Base-by-base conservation (phyloP, 1,140 invertebrate genomes). In the Brachystomella parvula region DNA sequence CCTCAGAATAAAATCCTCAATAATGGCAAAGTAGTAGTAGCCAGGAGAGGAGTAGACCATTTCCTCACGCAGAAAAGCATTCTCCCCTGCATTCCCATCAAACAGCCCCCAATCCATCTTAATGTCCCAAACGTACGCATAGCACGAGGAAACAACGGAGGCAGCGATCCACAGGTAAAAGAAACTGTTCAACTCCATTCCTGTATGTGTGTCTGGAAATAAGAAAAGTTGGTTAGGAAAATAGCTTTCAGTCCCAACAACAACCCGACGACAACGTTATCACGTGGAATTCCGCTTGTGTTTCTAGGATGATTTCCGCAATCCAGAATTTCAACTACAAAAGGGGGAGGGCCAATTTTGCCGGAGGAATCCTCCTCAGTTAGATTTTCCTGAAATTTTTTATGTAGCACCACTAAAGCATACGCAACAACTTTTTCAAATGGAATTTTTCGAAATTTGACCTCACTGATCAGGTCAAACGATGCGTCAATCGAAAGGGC, bases 61-160 rank as follows among this genome's bases (percentile, higher is more conserved):
- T 76, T 86, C 83, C 70, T 86, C 83, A 39, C 85, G 70, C 0
- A 87, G 77, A 66, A 85, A 81, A 2, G 31, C 33, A 61, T 61
- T 72, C 26, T 65, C 65, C 56, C 58, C 85, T 12, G 89, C 86
- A 63, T 86, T 86, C 64, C 84, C 86, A 76, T 94, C 92, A 67
- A 96, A 87, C 17, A 98, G 80, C 15, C 96, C 94, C 95, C 95
- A 98, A 83, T 98, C 95, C 90, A 98, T 94, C 78, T 92, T 93
- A 3, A 97, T 86, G 76, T 98, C 95, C 95, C 95, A 98, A 0
- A 87, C 87, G 73, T 91, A 92, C 0, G 90, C 87, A 76, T 94
- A 96, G 57, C 86, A 82, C 0, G 91, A 91, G 62, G 86, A 90
- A 0, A 91, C 76, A 17, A 93, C 77, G 31, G 86, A 85, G 15